phyloP scores from a whole-genome alignment of 30 jellyfish, hydroid and myxozoan species.

The Pelagia noctiluca region DNA sequence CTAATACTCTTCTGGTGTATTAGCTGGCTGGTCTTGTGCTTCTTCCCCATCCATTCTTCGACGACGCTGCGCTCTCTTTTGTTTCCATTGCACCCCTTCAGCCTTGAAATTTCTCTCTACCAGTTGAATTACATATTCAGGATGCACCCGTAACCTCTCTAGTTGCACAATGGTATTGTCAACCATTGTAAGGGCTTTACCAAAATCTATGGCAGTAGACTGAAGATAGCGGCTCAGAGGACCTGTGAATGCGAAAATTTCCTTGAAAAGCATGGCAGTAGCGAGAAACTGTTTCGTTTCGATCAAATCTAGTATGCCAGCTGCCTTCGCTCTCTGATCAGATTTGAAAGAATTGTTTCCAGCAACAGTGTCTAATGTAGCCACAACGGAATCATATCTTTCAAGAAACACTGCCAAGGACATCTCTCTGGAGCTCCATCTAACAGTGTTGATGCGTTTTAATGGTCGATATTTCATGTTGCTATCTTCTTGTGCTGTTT shows the following conservation, averaged over 20 bases:
- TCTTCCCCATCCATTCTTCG: no score
- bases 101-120: no score
- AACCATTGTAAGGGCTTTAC: conserved; percentile 42
- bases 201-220: conserved; percentile 48
- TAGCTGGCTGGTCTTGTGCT: no score
- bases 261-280: conserved; percentile 43
- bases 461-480: conserved; percentile 11
- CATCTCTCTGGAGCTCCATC: conserved; percentile 63
- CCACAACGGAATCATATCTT: conserved; percentile 24
- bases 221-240: conserved; percentile 63
- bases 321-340: conserved; percentile 21
- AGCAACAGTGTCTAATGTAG: conserved; percentile 11
- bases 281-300: conserved; percentile 57
- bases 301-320: conserved; percentile 32
- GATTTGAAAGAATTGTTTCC: conserved; percentile 18
- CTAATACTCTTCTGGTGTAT: no score
- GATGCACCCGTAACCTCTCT: no score
- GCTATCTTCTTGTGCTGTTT: conserved; percentile 17
- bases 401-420: conserved; percentile 32
- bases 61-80: no score
- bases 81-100: no score
- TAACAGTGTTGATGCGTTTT: conserved; percentile 52
- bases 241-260: conserved; percentile 45
- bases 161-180: conserved; percentile 33
- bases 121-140: no score